These are phyloP conservation scores for Scolopax mira DNA, from an alignment of 2,113 vertebrate species.

Conservation along the genomic window DNA sequence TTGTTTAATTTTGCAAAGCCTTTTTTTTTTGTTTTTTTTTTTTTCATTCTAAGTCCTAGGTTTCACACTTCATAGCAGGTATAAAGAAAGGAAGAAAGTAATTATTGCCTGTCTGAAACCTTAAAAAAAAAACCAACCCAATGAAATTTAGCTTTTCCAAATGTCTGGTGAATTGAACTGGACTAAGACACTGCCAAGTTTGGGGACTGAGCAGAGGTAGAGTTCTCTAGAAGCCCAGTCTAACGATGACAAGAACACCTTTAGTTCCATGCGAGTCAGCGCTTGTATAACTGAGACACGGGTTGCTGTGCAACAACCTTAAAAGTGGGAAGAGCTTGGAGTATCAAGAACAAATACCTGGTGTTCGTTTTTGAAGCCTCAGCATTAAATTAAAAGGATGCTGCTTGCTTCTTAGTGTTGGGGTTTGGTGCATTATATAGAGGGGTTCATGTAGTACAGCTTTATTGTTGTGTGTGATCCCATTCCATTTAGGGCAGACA, in stretches of 20 bases:
- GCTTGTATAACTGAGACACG: not conserved
- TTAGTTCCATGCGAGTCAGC: not conserved
- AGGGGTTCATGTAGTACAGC: not conserved
- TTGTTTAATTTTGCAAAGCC: not conserved
- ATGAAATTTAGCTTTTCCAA: not conserved
- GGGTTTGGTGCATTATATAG: not conserved
- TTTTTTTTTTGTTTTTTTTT: not conserved
- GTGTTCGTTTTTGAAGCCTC: not conserved
- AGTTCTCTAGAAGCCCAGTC: not conserved
- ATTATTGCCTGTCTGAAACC: not conserved
- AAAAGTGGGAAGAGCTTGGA: not conserved
- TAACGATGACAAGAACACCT: not conserved
- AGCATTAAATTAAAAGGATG: not conserved
- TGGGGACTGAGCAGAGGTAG: not conserved
- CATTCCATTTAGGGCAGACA: not conserved
- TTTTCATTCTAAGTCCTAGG: not conserved
- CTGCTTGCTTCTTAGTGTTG: not conserved
- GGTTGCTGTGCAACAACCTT: slow-evolving; percentile 34
- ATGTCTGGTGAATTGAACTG: not conserved
- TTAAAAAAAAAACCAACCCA: not conserved
- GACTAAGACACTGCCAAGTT: not conserved
- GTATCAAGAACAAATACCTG: not conserved
- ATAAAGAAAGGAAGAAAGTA: not conserved
- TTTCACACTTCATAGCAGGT: not conserved
- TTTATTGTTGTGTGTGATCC: not conserved